Evolutionary conservation across 2,888 invertebrate genomes (phyloP), one percentile per base, ranked within the genome.

Genomic region (Caenorhabditis wallacei): DNA sequence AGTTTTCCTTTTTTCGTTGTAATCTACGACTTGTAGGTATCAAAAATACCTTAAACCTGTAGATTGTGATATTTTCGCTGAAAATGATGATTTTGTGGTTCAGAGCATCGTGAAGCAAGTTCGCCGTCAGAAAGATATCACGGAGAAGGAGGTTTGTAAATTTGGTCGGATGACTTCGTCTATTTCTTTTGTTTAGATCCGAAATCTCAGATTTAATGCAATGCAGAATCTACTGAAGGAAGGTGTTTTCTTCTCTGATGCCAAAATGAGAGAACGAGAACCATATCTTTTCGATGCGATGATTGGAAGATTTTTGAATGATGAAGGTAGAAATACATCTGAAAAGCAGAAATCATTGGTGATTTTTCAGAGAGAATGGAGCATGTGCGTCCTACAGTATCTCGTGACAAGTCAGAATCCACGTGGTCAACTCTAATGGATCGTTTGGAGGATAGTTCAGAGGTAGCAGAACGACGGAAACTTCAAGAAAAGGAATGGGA

Each of bases 191-290:
- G 63, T 80, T 18, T 57, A 86, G 84, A 78, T 72, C 16, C 70
- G 84, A 35, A 90, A 90, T 70, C 78, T 84, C 7, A 84, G 90
- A n/a, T 90, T 76, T 63, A 64, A 74, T n/a, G 87, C 85, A n/a
- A 80, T 90, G 84, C 80, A 84, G 46, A 63, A 72, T 24, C 83
- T 90, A 37, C 66, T 86, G 51, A 78, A 84, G 48, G 84, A 87
- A 20, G 90, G 89, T 8, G 76, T 69, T 1, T 97, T 97, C 92
- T 98, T 98, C 91, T 95, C 95, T 92, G 97, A 97, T 92, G 95
- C 94, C 81, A 95, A 96, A 93, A 98, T 98, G 97, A 96, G 96
- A 94, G 95, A 95, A 87, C 93, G 98, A 80, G 96, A 96, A 92
- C 98, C 97, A 0, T 93, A 96, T 69, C 93, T 97, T 0, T 98